phyloP scores from a whole-genome alignment of 2,888 invertebrate species.

The Cecidostiba fungosa region DNA sequence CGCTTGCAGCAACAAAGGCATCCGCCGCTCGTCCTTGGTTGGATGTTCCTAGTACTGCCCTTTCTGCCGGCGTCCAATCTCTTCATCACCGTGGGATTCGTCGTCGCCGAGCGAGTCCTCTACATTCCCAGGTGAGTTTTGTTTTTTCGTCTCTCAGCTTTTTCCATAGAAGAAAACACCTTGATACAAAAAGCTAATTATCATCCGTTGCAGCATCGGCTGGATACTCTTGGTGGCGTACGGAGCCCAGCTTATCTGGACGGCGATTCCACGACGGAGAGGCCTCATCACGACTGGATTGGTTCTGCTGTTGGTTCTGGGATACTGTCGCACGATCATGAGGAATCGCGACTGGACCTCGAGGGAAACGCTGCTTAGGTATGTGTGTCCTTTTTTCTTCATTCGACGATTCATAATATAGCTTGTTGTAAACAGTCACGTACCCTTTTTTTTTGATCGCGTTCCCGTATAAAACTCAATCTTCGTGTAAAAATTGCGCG shows the following conservation, averaged over 20 bases:
- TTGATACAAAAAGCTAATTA: neutral
- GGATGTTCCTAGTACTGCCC: slow-evolving; percentile 89
- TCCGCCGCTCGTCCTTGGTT: slow-evolving; percentile 85
- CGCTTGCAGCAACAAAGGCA: slow-evolving; percentile 85
- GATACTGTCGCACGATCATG: slow-evolving; percentile 85
- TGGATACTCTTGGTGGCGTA: slow-evolving; percentile 89
- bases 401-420: neutral
- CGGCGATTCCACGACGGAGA: slow-evolving; percentile 80
- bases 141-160: too few species aligned
- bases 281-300: slow-evolving; percentile 82
- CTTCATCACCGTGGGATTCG: slow-evolving; percentile 90
- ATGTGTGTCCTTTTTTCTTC: neutral
- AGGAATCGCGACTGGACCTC: slow-evolving; percentile 90
- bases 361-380: slow-evolving; percentile 89
- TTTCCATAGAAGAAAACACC: too few species aligned
- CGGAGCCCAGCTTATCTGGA: slow-evolving; percentile 87
- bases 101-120: slow-evolving; percentile 92
- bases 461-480: too few species aligned
- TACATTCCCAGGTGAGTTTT: slow-evolving; percentile 95
- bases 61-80: slow-evolving; percentile 94
- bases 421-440: too few species aligned
- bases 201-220: slow-evolving; percentile 85
- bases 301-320: slow-evolving; percentile 83
- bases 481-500: too few species aligned
- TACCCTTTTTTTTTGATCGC: too few species aligned